Evolutionary conservation across 2,888 invertebrate genomes (phyloP).

Genomic region (Sarcophaga carnaria): DNA sequence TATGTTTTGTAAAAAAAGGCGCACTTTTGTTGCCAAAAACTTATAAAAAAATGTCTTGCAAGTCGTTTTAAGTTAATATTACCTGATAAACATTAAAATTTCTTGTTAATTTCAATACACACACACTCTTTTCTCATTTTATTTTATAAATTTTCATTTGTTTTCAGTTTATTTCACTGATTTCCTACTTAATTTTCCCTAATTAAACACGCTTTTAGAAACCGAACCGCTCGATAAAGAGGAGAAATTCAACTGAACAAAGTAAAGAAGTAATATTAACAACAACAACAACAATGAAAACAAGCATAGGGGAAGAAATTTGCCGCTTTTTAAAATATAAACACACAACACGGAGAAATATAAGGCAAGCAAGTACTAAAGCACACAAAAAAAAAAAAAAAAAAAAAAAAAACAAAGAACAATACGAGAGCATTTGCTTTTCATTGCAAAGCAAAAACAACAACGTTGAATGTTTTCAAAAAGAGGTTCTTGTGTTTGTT

Average conservation of each 20-base stretch:
- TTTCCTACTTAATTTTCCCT: background rate
- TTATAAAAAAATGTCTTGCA: too few relatives aligned
- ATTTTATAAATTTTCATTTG: background rate
- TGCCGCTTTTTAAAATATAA: constrained; percentile 58
- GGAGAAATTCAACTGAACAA: background rate
- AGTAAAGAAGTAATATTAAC: background rate
- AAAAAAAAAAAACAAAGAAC: too few relatives aligned
- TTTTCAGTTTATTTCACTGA: background rate
- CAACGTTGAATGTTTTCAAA: too few relatives aligned
- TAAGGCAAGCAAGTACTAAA: background rate
- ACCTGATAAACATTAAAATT: too few relatives aligned
- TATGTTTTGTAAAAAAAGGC: too few relatives aligned
- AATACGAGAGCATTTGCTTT: too few relatives aligned
- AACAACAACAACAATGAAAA: background rate
- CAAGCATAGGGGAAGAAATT: constrained; percentile 24
- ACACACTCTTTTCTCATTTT: background rate
- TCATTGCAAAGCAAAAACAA: too few relatives aligned
- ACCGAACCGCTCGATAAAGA: background rate
- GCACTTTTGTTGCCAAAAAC: too few relatives aligned
- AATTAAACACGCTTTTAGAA: background rate
- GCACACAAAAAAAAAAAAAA: too few relatives aligned
- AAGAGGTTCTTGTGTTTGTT: too few relatives aligned
- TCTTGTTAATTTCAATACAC: background rate
- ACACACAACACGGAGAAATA: constrained; percentile 9
- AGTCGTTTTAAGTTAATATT: too few relatives aligned